phyloP scores from a whole-genome alignment of 2,113 vertebrate species.

The Anser brachyrhynchus region DNA sequence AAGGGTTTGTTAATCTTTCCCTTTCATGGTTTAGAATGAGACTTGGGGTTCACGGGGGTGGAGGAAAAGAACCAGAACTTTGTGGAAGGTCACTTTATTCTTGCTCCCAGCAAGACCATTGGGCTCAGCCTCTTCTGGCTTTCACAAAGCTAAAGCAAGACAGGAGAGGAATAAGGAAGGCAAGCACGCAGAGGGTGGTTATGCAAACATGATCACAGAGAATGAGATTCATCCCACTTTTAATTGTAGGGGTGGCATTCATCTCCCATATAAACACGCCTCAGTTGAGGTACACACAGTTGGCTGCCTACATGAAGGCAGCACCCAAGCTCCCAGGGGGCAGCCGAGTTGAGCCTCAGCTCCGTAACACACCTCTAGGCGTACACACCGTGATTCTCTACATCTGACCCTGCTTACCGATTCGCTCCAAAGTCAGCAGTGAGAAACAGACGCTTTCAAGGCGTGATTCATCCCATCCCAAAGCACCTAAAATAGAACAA shows the following conservation, averaged over 20 bases:
- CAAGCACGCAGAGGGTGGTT: background rate
- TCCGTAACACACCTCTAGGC: background rate
- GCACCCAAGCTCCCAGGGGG: background rate
- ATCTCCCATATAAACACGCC: background rate
- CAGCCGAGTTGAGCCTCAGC: background rate
- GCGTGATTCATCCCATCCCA: background rate
- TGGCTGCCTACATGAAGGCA: background rate
- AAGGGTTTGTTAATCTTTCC: background rate
- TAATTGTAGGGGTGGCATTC: background rate
- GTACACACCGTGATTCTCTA: background rate
- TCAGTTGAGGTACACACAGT: background rate
- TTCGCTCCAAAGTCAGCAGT: background rate
- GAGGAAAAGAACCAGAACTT: background rate
- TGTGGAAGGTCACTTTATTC: background rate
- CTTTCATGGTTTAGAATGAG: background rate
- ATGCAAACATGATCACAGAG: background rate
- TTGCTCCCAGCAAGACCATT: background rate
- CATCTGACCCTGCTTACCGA: background rate
- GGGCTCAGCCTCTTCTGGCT: background rate
- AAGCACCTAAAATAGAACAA: background rate
- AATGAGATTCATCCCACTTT: background rate
- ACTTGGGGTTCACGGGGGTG: background rate
- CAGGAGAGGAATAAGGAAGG: background rate
- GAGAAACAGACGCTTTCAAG: background rate
- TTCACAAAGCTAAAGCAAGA: background rate